These are phyloP conservation scores for Damaliscus lunatus DNA, from an alignment of 2,113 vertebrate species.

Conservation along the genomic window DNA sequence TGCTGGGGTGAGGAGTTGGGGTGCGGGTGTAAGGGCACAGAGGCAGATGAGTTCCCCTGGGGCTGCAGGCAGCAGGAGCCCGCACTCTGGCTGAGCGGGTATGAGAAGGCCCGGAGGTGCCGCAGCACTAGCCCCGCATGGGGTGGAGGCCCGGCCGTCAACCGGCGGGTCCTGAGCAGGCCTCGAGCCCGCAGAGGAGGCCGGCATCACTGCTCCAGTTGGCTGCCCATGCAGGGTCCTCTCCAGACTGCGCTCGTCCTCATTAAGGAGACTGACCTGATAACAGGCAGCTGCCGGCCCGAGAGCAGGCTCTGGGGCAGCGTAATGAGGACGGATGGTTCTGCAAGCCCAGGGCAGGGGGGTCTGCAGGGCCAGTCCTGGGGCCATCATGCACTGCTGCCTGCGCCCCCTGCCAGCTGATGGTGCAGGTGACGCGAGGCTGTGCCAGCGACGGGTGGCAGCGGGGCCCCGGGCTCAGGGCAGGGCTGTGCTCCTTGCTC, in stretches of 20 bases:
- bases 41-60: neutral
- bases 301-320: neutral
- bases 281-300: neutral
- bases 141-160: fast-evolving
- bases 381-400: neutral
- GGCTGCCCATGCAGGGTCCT: fast-evolving
- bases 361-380: neutral
- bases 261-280: neutral
- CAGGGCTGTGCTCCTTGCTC: neutral
- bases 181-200: fast-evolving
- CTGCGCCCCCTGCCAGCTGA: fast-evolving
- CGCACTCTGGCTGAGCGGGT: neutral
- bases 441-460: fast-evolving
- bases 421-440: neutral
- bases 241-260: fast-evolving
- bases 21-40: fast-evolving
- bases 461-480: fast-evolving
- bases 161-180: fast-evolving
- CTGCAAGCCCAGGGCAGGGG: too few relatives aligned
- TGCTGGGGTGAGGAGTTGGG: neutral
- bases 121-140: fast-evolving
- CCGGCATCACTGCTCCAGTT: fast-evolving
- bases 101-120: neutral
- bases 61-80: neutral
- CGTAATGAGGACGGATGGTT: neutral